A percentile compares a stretch with the other conserved stretches of the same genome.
phyloP scores from a whole-genome alignment of 2,113 vertebrate genomes.

The Cyanistes caeruleus region DNA sequence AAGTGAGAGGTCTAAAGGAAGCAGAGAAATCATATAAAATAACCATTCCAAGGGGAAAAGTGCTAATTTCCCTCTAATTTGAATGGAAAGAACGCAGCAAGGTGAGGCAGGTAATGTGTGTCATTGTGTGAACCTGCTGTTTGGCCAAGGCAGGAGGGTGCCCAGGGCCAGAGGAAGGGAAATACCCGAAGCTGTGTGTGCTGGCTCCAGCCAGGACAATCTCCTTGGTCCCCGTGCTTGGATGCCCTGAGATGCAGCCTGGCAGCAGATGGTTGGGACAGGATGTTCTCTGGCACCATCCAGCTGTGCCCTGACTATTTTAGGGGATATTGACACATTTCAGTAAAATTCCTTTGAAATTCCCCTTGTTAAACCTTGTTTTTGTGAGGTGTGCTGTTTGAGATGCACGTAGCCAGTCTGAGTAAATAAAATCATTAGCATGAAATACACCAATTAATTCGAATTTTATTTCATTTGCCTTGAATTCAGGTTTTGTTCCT shows the following conservation, averaged over 20 bases:
- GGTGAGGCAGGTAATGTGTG: neutral
- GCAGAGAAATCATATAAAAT: neutral
- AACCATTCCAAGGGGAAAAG: neutral
- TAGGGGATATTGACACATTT: neutral
- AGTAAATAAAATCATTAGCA: neutral
- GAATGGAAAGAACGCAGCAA: neutral
- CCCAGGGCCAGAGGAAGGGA: neutral
- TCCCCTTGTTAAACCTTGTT: neutral
- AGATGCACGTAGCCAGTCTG: neutral
- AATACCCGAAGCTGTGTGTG: rapidly evolving
- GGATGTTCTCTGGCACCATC: neutral
- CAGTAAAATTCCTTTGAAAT: neutral
- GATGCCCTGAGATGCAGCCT: neutral
- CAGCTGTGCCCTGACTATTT: neutral
- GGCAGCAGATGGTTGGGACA: too few species aligned
- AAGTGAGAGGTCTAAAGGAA: neutral
- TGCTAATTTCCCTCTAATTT: neutral
- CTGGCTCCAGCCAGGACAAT: neutral
- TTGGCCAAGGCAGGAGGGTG: neutral
- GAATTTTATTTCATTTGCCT: neutral
- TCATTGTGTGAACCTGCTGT: neutral
- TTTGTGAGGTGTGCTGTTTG: neutral
- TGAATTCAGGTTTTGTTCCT: neutral
- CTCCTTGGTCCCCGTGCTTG: neutral
- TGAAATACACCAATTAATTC: neutral